These are phyloP conservation scores for Microchirus variegatus DNA, from an alignment of 2,797 vertebrate genomes.

Conservation along the genomic window DNA sequence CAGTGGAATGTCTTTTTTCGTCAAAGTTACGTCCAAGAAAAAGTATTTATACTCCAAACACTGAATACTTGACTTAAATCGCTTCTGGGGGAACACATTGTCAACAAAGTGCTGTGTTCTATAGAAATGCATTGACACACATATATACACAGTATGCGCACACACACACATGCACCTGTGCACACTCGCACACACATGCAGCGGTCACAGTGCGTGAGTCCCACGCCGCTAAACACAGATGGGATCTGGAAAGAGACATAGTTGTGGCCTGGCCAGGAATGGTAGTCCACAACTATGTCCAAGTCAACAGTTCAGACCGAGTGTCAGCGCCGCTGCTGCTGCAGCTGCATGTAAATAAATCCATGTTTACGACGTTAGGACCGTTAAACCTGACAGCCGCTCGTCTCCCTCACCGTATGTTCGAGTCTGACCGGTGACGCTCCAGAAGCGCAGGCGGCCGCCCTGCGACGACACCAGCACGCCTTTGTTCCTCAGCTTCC, in stretches of 20 bases:
- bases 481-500: constrained; percentile 40
- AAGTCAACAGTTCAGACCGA: constrained; percentile 56
- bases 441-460: constrained; percentile 60
- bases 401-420: constrained; percentile 47
- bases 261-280: constrained; percentile 66
- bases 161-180: constrained; percentile 24
- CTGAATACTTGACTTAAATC: constrained; percentile 11
- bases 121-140: constrained; percentile 16
- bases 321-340: constrained; percentile 32
- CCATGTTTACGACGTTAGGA: constrained; percentile 24
- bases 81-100: constrained; percentile 35
- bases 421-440: constrained; percentile 46
- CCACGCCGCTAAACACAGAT: constrained; percentile 73
- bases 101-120: constrained; percentile 28
- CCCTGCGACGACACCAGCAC: constrained; percentile 63
- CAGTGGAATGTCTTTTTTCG: neutral
- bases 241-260: constrained; percentile 74
- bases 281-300: constrained; percentile 27
- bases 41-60: constrained; percentile 23
- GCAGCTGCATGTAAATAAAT: constrained; percentile 44
- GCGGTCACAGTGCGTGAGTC: constrained; percentile 53
- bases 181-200: constrained; percentile 45
- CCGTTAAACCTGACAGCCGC: constrained; percentile 39
- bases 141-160: constrained; percentile 6
- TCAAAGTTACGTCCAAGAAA: neutral